Conservation (phyloP, 2,113 vertebrate species). For the Sakesphorus luctuosus region DNA sequence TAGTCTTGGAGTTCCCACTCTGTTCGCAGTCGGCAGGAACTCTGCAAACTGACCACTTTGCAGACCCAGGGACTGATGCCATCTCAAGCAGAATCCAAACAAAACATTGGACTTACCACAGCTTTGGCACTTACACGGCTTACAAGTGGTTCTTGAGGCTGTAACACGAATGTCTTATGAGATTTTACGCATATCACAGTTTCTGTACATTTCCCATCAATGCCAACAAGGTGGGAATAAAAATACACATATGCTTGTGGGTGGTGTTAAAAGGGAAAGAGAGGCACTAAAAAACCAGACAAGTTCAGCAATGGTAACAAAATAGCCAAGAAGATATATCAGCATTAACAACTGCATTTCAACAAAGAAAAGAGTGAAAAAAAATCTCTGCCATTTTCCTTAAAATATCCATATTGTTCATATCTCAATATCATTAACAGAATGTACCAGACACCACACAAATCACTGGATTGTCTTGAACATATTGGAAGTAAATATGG, state of each 20-base stretch:
- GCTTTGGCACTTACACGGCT: not conserved
- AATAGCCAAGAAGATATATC: not conserved
- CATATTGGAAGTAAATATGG: not conserved
- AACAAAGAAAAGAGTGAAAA: not conserved
- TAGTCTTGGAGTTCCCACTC: not conserved
- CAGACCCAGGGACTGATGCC: not conserved
- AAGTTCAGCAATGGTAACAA: not conserved
- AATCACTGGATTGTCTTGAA: not conserved
- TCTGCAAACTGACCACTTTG: not conserved
- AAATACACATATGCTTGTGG: not conserved
- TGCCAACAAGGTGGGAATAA: not conserved
- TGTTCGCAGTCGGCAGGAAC: not conserved
- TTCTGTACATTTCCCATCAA: not conserved
- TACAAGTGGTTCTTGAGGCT: not conserved
- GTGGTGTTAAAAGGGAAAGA: not conserved
- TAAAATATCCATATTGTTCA: not conserved
- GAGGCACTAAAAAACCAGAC: not conserved
- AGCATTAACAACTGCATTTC: not conserved
- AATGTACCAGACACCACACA: not conserved
- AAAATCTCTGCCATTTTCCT: not conserved
- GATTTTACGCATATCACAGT: not conserved
- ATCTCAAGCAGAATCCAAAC: not conserved
- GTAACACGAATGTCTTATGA: not conserved
- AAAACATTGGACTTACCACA: not conserved
- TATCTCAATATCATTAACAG: not conserved